A percentile compares a stretch with the other conserved stretches of the same genome.
Evolutionary conservation across 2,888 invertebrate genomes (phyloP).

Genomic region (Drosophila planitibia): DNA sequence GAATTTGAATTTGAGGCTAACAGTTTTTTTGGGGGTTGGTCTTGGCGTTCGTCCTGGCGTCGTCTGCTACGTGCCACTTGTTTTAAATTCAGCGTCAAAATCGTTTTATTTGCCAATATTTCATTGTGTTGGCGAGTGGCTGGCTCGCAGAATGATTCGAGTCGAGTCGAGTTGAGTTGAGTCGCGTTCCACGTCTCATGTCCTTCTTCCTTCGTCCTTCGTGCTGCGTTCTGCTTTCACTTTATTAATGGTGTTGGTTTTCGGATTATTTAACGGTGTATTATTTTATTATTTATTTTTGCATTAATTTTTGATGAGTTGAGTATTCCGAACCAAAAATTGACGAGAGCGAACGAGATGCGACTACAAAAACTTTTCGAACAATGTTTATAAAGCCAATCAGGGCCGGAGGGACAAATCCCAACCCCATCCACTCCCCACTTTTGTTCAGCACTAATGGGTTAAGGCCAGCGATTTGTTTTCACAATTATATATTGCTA

Average conservation of each 20-base stretch:
- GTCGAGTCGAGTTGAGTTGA: constrained; percentile 1
- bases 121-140: constrained; percentile 70
- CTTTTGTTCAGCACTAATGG: constrained; percentile 49
- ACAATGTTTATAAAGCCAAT: constrained; percentile 61
- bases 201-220: constrained; percentile 3
- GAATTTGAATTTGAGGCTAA: constrained; percentile 73
- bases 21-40: constrained; percentile 41
- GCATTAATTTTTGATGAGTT: constrained; percentile 79
- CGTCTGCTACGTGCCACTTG: constrained; percentile 78
- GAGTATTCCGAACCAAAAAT: constrained; percentile 36
- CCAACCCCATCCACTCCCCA: not conserved
- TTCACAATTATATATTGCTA: constrained; percentile 39
- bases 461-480: constrained; percentile 44
- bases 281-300: constrained; percentile 83
- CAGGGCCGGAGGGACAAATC: constrained; percentile 14
- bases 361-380: constrained; percentile 46
- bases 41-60: constrained; percentile 18
- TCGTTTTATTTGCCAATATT: constrained; percentile 84
- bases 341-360: constrained; percentile 32
- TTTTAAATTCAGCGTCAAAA: constrained; percentile 85
- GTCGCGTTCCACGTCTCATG: not conserved
- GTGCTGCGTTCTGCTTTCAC: constrained; percentile 44
- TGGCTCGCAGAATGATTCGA: constrained; percentile 37
- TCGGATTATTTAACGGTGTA: constrained; percentile 83
- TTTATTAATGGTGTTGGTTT: constrained; percentile 84